A percentile compares a stretch with the other conserved stretches of the same genome.
These are phyloP conservation scores for Austrofundulus limnaeus DNA, from an alignment of 2,113 vertebrate genomes.

Conservation along the genomic window DNA sequence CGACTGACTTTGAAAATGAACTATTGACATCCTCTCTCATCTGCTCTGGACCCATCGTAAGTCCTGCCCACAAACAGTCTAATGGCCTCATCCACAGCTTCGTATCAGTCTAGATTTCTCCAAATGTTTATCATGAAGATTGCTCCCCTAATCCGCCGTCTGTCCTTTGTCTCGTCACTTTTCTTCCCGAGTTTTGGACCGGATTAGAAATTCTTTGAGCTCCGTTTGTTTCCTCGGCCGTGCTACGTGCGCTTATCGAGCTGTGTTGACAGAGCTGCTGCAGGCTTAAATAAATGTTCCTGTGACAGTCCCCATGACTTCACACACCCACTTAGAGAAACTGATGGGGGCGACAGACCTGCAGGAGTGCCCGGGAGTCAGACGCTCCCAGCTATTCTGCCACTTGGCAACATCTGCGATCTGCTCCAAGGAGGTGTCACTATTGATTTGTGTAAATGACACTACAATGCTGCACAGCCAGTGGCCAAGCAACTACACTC, in stretches of 20 bases:
- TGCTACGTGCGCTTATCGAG: conserved; percentile 15
- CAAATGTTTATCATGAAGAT: conserved; percentile 47
- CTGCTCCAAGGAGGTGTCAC: conserved; percentile 68
- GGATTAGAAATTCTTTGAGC: conserved; percentile 15
- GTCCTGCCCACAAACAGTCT: conserved; percentile 57
- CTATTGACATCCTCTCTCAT: conserved; percentile 66
- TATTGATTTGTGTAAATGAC: conserved; percentile 62
- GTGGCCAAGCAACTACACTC: conserved; percentile 24
- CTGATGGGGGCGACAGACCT: conserved; percentile 55
- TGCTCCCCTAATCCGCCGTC: conserved; percentile 35
- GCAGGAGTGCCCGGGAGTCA: conserved; percentile 54
- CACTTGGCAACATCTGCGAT: conserved; percentile 48
- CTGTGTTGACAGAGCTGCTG: not conserved
- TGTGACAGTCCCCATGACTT: conserved; percentile 26
- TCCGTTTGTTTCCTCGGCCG: not conserved
- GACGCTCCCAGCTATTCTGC: conserved; percentile 38
- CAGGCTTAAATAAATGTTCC: conserved; percentile 22
- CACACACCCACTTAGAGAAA: conserved; percentile 57
- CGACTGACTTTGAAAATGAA: conserved; percentile 65
- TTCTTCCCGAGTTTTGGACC: not conserved
- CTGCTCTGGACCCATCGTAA: conserved; percentile 51
- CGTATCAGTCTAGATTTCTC: conserved; percentile 26
- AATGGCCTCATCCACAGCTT: conserved; percentile 42
- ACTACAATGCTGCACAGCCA: conserved; percentile 41
- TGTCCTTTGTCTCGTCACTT: conserved; percentile 6